Conservation (phyloP, 2,113 vertebrate genomes). For the Hyaena hyaena region DNA sequence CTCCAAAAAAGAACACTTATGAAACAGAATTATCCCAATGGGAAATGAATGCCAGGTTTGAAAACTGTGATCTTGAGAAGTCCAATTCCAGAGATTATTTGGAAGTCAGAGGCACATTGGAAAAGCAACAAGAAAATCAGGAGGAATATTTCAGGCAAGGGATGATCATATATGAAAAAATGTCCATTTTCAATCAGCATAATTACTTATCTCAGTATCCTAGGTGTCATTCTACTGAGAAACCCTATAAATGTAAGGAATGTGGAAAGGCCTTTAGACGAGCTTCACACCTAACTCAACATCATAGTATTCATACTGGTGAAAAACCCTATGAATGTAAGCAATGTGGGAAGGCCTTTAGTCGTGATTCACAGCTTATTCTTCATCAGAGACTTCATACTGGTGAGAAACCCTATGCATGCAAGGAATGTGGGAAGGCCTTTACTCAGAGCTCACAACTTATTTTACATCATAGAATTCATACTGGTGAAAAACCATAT, state of each 20-base stretch:
- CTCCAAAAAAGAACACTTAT: slow-evolving; percentile 39
- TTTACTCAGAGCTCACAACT: slow-evolving; percentile 94
- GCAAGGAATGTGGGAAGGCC: slow-evolving; percentile 93
- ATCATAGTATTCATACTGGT: slow-evolving; percentile 82
- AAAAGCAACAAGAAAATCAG: slow-evolving; percentile 41
- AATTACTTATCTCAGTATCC: slow-evolving; percentile 68
- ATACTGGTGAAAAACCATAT: slow-evolving; percentile 93
- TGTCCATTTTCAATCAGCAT: slow-evolving; percentile 72
- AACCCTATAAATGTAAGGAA: slow-evolving; percentile 80
- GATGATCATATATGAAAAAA: slow-evolving; percentile 70
- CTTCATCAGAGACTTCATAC: slow-evolving; percentile 90
- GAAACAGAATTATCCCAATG: slow-evolving; percentile 63
- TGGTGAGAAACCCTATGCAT: slow-evolving; percentile 93
- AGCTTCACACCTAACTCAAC: slow-evolving; percentile 77
- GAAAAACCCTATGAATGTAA: slow-evolving; percentile 82
- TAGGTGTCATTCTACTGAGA: slow-evolving; percentile 74
- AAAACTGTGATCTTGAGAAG: slow-evolving; percentile 36
- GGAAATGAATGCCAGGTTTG: slow-evolving; percentile 43
- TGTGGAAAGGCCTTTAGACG: slow-evolving; percentile 78
- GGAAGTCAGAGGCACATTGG: slow-evolving; percentile 49
- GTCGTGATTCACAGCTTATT: slow-evolving; percentile 79
- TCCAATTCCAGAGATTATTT: slow-evolving; percentile 57
- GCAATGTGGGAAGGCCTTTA: slow-evolving; percentile 82
- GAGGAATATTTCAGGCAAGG: slow-evolving; percentile 62
- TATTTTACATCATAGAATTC: slow-evolving; percentile 92